Conservation (phyloP, 2,888 invertebrate species). For the Ectemnius lituratus region DNA sequence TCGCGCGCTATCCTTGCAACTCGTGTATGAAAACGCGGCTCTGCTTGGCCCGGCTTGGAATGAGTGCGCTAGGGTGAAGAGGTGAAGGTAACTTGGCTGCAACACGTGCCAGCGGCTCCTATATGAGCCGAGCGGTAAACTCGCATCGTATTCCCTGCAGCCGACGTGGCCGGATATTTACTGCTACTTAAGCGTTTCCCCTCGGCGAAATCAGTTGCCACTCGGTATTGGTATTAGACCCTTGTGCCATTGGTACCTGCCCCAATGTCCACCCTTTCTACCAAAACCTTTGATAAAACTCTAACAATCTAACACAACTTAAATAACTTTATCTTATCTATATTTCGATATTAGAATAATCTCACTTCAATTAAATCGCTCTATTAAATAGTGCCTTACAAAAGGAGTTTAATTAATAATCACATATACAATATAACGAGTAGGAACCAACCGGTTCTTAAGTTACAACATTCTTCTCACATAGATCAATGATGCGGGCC, state of each 20-base stretch:
- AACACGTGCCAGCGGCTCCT: slow-evolving; percentile 42
- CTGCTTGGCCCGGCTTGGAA: slow-evolving; percentile 43
- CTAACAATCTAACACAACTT: too few relatives aligned
- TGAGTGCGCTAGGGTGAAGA: slow-evolving; percentile 58
- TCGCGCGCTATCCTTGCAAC: slow-evolving; percentile 45
- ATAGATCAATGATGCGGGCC: too few relatives aligned
- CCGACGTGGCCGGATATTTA: slow-evolving; percentile 48
- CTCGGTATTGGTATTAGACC: slow-evolving; percentile 41
- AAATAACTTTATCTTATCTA: too few relatives aligned
- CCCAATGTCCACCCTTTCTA: not conserved
- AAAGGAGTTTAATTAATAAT: too few relatives aligned
- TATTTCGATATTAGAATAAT: too few relatives aligned
- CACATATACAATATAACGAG: too few relatives aligned
- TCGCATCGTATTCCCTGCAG: slow-evolving; percentile 50
- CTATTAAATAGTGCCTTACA: too few relatives aligned
- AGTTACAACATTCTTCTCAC: too few relatives aligned
- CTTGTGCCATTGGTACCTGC: slow-evolving; percentile 41
- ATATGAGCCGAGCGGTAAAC: slow-evolving; percentile 52
- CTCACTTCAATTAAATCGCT: too few relatives aligned
- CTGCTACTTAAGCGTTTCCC: slow-evolving; percentile 34
- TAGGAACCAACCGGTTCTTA: too few relatives aligned
- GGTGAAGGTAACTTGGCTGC: slow-evolving; percentile 59
- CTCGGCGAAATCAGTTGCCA: slow-evolving; percentile 39
- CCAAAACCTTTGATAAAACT: not conserved
- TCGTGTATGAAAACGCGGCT: slow-evolving; percentile 47